Evolutionary conservation across 2,888 invertebrate species (phyloP).

Genomic region (Drosophila koepferae): DNA sequence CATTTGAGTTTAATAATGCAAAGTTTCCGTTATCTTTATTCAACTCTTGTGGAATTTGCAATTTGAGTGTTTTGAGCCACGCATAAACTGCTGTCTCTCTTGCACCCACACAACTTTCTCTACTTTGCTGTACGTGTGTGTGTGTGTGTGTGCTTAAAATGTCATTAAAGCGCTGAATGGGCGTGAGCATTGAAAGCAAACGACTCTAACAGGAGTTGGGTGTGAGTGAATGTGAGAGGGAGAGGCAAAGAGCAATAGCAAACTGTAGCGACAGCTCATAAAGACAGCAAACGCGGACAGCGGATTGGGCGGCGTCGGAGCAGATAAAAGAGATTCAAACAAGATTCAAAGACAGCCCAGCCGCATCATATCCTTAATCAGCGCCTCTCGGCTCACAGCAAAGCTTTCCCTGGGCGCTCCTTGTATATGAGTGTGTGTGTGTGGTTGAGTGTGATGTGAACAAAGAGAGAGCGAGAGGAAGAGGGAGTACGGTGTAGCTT

Average conservation of each 20-base stretch:
- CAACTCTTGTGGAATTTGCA: slow-evolving; percentile 14
- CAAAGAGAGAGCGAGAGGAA: background rate
- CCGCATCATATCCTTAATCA: slow-evolving; percentile 69
- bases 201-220: slow-evolving; percentile 6
- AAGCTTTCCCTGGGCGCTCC: slow-evolving; percentile 40
- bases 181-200: slow-evolving; percentile 37
- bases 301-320: slow-evolving; percentile 29
- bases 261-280: slow-evolving; percentile 60
- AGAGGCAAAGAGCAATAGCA: background rate
- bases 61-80: slow-evolving; percentile 10
- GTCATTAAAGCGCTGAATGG: slow-evolving; percentile 68
- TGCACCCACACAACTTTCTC: background rate
- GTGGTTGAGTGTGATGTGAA: background rate
- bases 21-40: slow-evolving; percentile 9
- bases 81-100: slow-evolving; percentile 45
- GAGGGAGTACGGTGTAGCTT: slow-evolving; percentile 11
- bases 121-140: background rate
- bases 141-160: slow-evolving; percentile 67
- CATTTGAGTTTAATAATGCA: slow-evolving; percentile 10
- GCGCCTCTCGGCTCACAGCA: slow-evolving; percentile 24
- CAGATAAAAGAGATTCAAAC: slow-evolving; percentile 69
- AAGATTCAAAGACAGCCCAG: slow-evolving; percentile 41
- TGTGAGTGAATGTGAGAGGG: slow-evolving; percentile 2
- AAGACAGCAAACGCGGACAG: slow-evolving; percentile 33
- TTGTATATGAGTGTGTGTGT: background rate